Percentiles rank a stretch among this genome's conserved stretches.
Evolutionary conservation across 1,140 invertebrate genomes (phyloP).

Genomic region (Leucophenga varia): DNA sequence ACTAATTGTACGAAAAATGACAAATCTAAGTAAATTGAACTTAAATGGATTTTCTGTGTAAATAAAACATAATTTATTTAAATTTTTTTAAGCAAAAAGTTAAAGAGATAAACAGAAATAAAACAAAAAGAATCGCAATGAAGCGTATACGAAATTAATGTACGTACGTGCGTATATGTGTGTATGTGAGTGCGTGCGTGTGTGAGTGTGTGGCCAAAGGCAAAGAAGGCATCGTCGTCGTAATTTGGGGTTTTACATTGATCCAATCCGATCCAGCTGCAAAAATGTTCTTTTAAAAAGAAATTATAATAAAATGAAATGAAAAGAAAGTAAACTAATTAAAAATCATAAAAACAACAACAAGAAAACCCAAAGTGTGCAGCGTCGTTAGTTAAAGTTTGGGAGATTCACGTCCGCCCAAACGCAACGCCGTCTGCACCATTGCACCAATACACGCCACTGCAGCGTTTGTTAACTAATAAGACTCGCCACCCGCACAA

Average conservation of each 20-base stretch:
- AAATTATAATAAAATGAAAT: no score
- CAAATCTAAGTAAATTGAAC: background rate
- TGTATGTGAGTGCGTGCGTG: constrained; percentile 13
- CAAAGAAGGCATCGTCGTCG: background rate
- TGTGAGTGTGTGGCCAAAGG: constrained; percentile 15
- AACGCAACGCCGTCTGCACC: constrained; percentile 14
- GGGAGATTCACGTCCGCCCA: background rate
- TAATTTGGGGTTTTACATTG: no score
- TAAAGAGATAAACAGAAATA: constrained; percentile 13
- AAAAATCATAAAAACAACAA: no score
- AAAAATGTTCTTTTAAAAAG: no score
- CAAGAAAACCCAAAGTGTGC: constrained; percentile 19
- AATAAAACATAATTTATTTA: background rate
- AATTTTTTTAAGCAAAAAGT: constrained; percentile 7
- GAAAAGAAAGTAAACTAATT: no score
- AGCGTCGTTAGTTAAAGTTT: no score
- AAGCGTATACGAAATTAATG: background rate
- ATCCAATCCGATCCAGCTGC: constrained; percentile 7
- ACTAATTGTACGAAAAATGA: no score
- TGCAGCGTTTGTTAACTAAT: constrained; percentile 12
- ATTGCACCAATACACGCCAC: constrained; percentile 6
- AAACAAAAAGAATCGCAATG: constrained; percentile 20
- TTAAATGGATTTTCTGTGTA: background rate
- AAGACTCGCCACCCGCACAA: constrained; percentile 15
- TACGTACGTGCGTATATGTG: constrained; percentile 9